Percentiles rank a stretch among this genome's conserved stretches.
phyloP scores from a whole-genome alignment of 2,888 invertebrate species.

The Epirrita christyi region DNA sequence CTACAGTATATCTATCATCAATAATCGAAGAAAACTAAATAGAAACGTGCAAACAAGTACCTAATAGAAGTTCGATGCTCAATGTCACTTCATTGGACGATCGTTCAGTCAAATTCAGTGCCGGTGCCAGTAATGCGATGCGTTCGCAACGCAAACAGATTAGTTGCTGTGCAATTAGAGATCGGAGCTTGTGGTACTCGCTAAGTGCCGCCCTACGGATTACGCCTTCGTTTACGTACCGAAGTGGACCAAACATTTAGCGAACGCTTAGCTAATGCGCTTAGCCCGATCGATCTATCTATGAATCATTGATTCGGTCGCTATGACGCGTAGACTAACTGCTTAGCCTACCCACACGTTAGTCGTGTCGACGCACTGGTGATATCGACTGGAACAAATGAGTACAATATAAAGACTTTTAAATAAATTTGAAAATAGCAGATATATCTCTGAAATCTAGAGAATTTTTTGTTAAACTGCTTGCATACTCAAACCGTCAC shows the following conservation, averaged over 20 bases:
- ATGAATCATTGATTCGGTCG: conserved; percentile 64
- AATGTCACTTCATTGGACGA: conserved; percentile 14
- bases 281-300: conserved; percentile 69
- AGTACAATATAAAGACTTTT: too few species aligned
- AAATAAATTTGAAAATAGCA: too few species aligned
- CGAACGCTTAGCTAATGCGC: conserved; percentile 71
- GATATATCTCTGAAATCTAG: too few species aligned
- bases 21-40: too few species aligned
- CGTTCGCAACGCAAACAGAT: conserved; percentile 77
- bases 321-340: conserved; percentile 31
- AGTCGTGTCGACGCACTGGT: conserved; percentile 13
- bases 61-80: conserved; percentile 2
- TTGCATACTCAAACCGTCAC: too few species aligned
- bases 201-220: conserved; percentile 80
- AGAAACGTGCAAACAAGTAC: not conserved
- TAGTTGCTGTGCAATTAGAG: conserved; percentile 79
- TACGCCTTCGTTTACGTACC: conserved; percentile 72
- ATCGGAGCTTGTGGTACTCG: conserved; percentile 72
- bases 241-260: conserved; percentile 70
- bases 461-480: too few species aligned
- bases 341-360: conserved; percentile 10
- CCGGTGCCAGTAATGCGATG: conserved; percentile 58
- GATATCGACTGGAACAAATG: not conserved
- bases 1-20: too few species aligned
- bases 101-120: conserved; percentile 40